Percentiles rank a stretch among this genome's conserved stretches.
Evolutionary conservation across 2,113 vertebrate species (phyloP).

Genomic region (Paratilapia polleni): DNA sequence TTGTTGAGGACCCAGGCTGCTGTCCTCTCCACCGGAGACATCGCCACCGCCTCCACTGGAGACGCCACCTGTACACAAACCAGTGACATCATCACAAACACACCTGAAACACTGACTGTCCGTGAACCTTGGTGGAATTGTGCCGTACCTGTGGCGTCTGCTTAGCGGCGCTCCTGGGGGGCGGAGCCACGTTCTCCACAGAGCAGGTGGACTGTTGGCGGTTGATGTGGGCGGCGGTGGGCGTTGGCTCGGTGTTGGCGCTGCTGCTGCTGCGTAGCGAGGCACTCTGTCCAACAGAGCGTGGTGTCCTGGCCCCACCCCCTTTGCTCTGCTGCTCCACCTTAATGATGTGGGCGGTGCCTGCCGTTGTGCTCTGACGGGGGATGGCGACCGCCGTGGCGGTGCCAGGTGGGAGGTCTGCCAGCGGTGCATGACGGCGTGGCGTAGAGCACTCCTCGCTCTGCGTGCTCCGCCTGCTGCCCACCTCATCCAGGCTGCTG

Average conservation of each 20-base stretch:
- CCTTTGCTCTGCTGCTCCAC: conserved; percentile 85
- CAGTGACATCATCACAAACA: conserved; percentile 20
- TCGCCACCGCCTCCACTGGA: conserved; percentile 88
- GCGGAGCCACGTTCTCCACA: conserved; percentile 85
- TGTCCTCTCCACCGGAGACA: conserved; percentile 97
- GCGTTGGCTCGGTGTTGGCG: conserved; percentile 68
- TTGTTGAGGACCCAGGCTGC: conserved; percentile 97
- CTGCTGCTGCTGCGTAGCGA: conserved; percentile 88
- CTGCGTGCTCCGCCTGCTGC: conserved; percentile 82
- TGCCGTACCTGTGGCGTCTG: conserved; percentile 73
- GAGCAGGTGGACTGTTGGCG: conserved; percentile 85
- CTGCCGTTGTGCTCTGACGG: conserved; percentile 85
- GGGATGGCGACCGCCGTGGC: conserved; percentile 84
- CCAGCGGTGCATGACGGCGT: conserved; percentile 19
- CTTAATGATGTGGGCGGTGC: conserved; percentile 88
- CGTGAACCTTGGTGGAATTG: rapidly evolving
- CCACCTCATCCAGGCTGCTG: conserved; percentile 88
- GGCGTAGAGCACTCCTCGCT: conserved; percentile 82
- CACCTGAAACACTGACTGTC: background rate
- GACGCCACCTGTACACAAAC: conserved; percentile 82
- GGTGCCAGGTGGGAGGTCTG: conserved; percentile 55
- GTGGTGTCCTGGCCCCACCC: conserved; percentile 76
- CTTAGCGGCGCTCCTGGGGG: conserved; percentile 80
- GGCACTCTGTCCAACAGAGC: conserved; percentile 82
- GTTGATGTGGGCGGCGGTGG: conserved; percentile 48